Evolutionary conservation across 2,113 vertebrate species (phyloP).

Genomic region (Burhinus oedicnemus): DNA sequence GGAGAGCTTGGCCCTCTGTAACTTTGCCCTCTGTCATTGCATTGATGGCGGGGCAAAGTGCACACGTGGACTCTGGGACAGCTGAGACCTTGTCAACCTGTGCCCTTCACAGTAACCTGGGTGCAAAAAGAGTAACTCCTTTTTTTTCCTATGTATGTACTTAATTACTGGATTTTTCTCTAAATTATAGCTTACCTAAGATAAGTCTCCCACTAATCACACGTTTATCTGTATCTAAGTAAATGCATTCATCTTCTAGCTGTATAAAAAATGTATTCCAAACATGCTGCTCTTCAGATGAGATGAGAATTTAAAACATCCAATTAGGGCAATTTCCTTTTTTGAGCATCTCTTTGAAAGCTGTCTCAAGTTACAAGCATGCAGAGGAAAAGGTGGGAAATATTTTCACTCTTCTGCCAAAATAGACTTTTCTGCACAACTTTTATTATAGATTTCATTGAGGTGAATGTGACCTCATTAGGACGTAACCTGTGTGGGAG

Average conservation of each 20-base stretch:
- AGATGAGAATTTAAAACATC: not conserved
- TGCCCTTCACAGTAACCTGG: not conserved
- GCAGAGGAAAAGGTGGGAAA: not conserved
- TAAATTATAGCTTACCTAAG: not conserved
- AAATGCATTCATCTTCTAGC: not conserved
- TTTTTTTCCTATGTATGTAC: not conserved
- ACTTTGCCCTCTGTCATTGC: not conserved
- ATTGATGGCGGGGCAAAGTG: not conserved
- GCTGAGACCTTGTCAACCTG: not conserved
- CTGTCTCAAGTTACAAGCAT: not conserved
- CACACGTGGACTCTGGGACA: rapidly evolving
- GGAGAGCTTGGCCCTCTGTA: not conserved
- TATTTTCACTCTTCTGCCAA: not conserved
- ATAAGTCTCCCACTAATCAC: not conserved
- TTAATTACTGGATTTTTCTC: not conserved
- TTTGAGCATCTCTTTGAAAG: not conserved
- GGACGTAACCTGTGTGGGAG: not conserved
- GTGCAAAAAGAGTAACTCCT: not conserved
- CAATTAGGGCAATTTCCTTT: not conserved
- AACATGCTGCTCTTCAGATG: not conserved
- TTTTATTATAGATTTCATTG: not conserved
- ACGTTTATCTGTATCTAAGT: not conserved
- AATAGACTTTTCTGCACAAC: not conserved
- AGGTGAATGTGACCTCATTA: rapidly evolving
- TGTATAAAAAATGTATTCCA: not conserved